phyloP scores from a whole-genome alignment of 2,888 invertebrate species.

The Xylophagus ater region DNA sequence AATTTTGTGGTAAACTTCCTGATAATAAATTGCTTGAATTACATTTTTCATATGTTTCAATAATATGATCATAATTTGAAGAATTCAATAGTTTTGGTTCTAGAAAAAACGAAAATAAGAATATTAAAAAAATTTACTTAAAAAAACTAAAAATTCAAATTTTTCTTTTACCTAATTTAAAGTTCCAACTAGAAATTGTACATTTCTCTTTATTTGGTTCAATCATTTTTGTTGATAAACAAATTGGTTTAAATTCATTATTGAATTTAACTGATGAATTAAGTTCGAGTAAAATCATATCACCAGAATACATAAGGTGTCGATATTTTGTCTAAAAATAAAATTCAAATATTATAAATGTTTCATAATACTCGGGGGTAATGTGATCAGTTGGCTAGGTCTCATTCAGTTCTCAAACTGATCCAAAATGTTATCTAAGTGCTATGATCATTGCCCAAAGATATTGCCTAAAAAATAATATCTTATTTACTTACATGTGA shows the following conservation, averaged over 20 bases:
- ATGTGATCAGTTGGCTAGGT: no score
- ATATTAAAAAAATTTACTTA: no score
- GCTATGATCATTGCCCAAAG: neutral
- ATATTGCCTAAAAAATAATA: neutral
- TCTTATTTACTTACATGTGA: constrained; percentile 16
- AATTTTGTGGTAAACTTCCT: constrained; percentile 44
- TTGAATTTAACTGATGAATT: constrained; percentile 42
- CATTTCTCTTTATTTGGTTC: no score
- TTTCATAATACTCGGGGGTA: constrained; percentile 21
- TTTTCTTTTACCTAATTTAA: no score
- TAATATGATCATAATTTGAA: no score
- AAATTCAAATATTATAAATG: constrained; percentile 15
- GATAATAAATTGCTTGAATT: constrained; percentile 52
- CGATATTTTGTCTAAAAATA: constrained; percentile 42
- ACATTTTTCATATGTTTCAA: no score
- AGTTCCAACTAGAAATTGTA: constrained; percentile 46
- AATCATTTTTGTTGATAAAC: no score
- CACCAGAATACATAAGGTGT: constrained; percentile 46
- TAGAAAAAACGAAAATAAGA: no score
- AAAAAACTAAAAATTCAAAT: no score
- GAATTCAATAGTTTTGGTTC: no score
- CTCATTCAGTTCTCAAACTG: no score
- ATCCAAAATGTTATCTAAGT: no score
- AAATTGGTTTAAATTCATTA: constrained; percentile 45
- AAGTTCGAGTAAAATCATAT: constrained; percentile 47